These are phyloP conservation scores for Andrena flavipes DNA, from an alignment of 2,888 invertebrate genomes.

Conservation along the genomic window DNA sequence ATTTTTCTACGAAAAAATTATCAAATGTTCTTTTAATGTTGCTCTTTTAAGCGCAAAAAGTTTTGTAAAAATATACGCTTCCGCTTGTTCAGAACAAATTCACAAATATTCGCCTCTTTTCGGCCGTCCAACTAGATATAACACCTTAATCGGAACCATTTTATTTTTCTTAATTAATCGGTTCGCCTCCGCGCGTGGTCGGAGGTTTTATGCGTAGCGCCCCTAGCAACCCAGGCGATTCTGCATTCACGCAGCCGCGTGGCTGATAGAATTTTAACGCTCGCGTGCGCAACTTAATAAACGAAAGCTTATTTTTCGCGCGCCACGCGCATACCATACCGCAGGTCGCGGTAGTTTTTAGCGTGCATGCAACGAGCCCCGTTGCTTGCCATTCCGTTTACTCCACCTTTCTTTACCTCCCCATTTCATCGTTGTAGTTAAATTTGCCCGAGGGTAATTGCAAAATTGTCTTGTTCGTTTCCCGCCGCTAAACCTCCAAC, in stretches of 20 bases:
- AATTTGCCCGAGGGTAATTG: conserved; percentile 13
- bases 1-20: too few relatives aligned
- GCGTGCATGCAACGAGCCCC: not conserved
- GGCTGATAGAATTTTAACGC: conserved; percentile 5
- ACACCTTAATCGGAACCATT: not conserved
- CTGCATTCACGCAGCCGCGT: not conserved
- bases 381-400: not conserved
- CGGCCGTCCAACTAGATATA: too few relatives aligned
- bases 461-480: conserved; percentile 11
- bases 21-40: too few relatives aligned
- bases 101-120: too few relatives aligned
- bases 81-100: too few relatives aligned
- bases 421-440: not conserved
- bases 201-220: too few relatives aligned
- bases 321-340: not conserved
- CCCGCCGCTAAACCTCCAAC: not conserved
- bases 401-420: not conserved
- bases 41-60: too few relatives aligned
- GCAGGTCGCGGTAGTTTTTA: not conserved
- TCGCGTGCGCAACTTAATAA: conserved; percentile 5
- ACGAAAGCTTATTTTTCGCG: conserved; percentile 18
- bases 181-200: too few relatives aligned
- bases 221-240: not conserved
- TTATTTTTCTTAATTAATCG: conserved; percentile 10
- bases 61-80: too few relatives aligned